Evolutionary conservation across 2,888 invertebrate species (phyloP).

Genomic region (Aelia acuminata): DNA sequence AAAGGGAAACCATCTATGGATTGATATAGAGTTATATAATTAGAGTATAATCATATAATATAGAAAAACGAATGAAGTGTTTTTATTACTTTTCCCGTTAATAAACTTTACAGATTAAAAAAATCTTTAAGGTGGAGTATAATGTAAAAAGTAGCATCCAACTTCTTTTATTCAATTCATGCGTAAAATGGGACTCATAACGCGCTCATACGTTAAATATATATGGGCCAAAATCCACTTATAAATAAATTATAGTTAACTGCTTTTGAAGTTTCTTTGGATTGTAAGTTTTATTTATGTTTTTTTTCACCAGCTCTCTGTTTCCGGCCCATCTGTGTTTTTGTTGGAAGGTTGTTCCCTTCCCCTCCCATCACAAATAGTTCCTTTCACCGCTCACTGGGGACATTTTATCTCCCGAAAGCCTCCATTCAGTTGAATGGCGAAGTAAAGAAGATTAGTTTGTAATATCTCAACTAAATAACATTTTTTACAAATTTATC

Average conservation of each 20-base stretch:
- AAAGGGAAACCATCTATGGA: too few relatives aligned
- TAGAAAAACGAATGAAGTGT: too few relatives aligned
- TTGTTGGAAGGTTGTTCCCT: not conserved
- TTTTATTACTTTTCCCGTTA: too few relatives aligned
- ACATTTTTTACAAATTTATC: not conserved
- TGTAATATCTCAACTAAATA: not conserved
- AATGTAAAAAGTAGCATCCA: too few relatives aligned
- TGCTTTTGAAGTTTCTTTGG: not conserved
- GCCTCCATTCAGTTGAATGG: not conserved
- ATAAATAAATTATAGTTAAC: not conserved
- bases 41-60: too few relatives aligned
- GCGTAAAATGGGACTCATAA: not conserved
- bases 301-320: not conserved
- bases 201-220: not conserved
- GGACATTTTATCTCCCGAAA: not conserved
- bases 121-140: too few relatives aligned
- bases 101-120: too few relatives aligned
- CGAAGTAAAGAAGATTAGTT: not conserved
- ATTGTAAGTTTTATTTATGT: not conserved
- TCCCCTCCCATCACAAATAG: not conserved
- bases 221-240: not conserved
- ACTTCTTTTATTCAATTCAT: not conserved
- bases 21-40: too few relatives aligned
- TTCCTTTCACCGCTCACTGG: not conserved
- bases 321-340: conserved; percentile 12